Percentiles rank a stretch among this genome's conserved stretches.
Evolutionary conservation across 2,888 invertebrate genomes (phyloP).

Genomic region (Leucophora obtusa): DNA sequence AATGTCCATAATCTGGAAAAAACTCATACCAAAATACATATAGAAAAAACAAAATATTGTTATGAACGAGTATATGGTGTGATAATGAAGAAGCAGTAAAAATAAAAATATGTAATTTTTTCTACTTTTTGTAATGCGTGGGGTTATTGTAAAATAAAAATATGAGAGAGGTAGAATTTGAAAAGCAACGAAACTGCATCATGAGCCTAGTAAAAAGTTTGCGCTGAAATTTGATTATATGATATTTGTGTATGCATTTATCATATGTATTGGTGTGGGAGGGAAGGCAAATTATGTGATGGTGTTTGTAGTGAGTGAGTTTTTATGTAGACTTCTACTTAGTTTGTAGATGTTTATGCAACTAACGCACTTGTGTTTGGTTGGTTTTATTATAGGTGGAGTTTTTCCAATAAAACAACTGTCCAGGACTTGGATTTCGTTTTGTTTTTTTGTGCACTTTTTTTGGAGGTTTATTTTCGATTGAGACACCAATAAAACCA

Average conservation of each 20-base stretch:
- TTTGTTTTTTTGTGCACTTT: slow-evolving; percentile 32
- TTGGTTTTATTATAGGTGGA: slow-evolving; percentile 59
- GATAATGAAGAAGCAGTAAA: slow-evolving; percentile 35
- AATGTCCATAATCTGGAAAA: slow-evolving; percentile 1
- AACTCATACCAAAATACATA: not conserved
- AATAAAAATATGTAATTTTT: not conserved
- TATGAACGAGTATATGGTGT: not conserved
- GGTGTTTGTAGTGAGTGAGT: slow-evolving; percentile 3
- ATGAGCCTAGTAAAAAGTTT: slow-evolving; percentile 9
- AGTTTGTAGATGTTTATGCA: slow-evolving; percentile 58
- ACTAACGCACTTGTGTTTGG: slow-evolving; percentile 63
- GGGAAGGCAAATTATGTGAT: not conserved
- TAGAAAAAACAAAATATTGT: not conserved
- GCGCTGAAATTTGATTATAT: not conserved
- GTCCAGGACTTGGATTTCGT: slow-evolving; percentile 40
- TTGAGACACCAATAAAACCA: slow-evolving; percentile 58
- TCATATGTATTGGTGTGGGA: not conserved
- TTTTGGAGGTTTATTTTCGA: slow-evolving; percentile 40
- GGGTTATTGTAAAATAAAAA: slow-evolving; percentile 33
- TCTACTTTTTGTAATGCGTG: slow-evolving; percentile 45
- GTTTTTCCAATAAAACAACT: slow-evolving; percentile 62
- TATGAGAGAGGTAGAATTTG: not conserved
- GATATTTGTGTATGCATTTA: not conserved
- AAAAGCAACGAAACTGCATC: slow-evolving; percentile 18
- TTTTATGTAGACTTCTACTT: slow-evolving; percentile 7